Evolutionary conservation across 64 coral and sea anemone species (phyloP), one percentile per base, ranked within the genome.

Genomic region (Pachyseris speciosa): DNA sequence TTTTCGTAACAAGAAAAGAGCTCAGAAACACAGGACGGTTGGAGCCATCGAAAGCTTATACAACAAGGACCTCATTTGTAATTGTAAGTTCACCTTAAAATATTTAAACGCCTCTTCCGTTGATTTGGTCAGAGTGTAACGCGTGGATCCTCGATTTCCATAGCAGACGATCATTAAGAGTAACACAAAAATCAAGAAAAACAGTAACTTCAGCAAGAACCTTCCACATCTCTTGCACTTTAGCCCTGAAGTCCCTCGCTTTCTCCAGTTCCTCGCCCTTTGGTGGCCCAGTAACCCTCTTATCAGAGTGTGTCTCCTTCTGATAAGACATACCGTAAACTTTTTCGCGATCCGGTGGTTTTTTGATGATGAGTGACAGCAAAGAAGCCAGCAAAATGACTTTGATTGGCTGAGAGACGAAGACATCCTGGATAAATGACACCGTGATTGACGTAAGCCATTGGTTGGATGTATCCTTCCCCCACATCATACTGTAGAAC

Each of bases 401-500:
- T 89, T 89, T 96, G 7, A 96, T 43, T 60, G 94, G 94, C 47
- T 96, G 94, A 47, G 83, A 88, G 1, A 96, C 45, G 53, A 92
- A 51, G 1, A 91, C 65, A 16, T 96, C 94, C 74, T 96, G 84
- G 15, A 96, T 41, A 2, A 96, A 75, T 57, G 94, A 96, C 53
- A 96, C 80, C 53, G 75, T 89, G 5, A 93, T 89, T 0, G 94
- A 96, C 9, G 76, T 96, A 32, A 96, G 94, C 94, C 94, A 96
- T 17, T 96, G 94, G 22, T 89, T 96, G 1, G 94, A 96, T 9
- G 86, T 96, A 5, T 83, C 77, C 27, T 58, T 79, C 9, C 90
- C 94, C 94, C 94, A 96, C 67, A 86, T 77, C 34, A 96, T 66
- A 27, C 94, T 96, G 67, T 96, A 96, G 50, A 96, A 96, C 37